Percentiles rank a stretch among this genome's conserved stretches.
phyloP scores from a whole-genome alignment of 2,113 vertebrate species.

The Coreoperca whiteheadi region DNA sequence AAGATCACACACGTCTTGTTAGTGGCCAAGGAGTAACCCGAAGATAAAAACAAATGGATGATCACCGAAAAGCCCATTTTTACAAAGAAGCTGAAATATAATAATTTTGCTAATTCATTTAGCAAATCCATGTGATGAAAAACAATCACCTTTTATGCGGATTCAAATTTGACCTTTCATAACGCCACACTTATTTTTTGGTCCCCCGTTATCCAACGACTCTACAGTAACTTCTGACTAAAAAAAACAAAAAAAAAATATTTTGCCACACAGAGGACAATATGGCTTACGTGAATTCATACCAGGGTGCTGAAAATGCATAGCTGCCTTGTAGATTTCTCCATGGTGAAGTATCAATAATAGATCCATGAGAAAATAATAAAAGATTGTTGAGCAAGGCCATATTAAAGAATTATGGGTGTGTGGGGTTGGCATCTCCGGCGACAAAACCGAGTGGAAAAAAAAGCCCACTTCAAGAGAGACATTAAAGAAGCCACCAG shows the following conservation, averaged over 20 bases:
- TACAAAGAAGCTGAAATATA: background rate
- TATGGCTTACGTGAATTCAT: background rate
- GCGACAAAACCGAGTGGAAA: constrained; percentile 34
- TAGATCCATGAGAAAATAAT: constrained; percentile 52
- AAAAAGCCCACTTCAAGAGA: constrained; percentile 71
- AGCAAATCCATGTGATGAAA: background rate
- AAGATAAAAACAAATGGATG: background rate
- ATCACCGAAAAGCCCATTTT: background rate
- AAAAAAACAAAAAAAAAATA: background rate
- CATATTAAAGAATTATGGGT: constrained; percentile 58
- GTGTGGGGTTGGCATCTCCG: constrained; percentile 51
- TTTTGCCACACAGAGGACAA: background rate
- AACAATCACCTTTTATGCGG: background rate
- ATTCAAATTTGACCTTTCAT: background rate
- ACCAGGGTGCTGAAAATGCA: background rate
- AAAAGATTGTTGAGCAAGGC: constrained; percentile 41
- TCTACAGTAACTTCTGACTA: background rate
- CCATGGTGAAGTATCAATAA: constrained; percentile 11
- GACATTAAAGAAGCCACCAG: constrained; percentile 80
- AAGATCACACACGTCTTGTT: background rate
- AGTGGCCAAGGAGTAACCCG: background rate
- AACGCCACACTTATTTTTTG: background rate
- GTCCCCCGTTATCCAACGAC: too few species aligned
- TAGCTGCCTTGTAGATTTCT: constrained; percentile 14
- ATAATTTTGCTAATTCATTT: background rate